Percentiles rank a stretch among this genome's conserved stretches.
Evolutionary conservation across 2,797 vertebrate species (phyloP).

Genomic region (Acanthis flammea): DNA sequence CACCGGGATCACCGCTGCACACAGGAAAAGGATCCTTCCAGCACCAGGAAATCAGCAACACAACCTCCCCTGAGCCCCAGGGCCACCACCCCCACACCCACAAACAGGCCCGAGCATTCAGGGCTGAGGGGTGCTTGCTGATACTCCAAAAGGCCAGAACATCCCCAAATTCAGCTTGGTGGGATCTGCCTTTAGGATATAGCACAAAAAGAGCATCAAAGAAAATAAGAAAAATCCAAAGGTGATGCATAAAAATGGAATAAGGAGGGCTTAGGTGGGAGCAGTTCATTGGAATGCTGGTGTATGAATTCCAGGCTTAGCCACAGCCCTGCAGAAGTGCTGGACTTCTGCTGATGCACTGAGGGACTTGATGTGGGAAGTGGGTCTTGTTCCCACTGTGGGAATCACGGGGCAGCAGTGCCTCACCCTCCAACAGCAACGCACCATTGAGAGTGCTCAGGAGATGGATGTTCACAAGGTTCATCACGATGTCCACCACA

Average conservation of each 20-base stretch:
- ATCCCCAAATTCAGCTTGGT: neutral
- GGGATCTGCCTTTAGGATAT: neutral
- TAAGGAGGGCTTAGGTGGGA: neutral
- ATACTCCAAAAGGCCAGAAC: neutral
- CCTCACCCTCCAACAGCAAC: neutral
- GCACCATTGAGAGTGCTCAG: slow-evolving; percentile 19
- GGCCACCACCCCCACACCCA: neutral
- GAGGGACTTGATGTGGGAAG: rapidly evolving
- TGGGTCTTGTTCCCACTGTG: rapidly evolving
- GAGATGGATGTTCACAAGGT: neutral
- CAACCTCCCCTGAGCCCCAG: neutral
- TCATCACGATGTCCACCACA: neutral
- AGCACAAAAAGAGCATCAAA: neutral
- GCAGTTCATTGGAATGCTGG: rapidly evolving
- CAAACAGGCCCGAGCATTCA: rapidly evolving
- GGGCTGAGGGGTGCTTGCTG: rapidly evolving
- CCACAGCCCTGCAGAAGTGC: neutral
- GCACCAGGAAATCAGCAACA: neutral
- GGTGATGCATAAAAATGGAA: rapidly evolving
- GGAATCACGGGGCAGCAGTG: rapidly evolving
- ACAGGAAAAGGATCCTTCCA: rapidly evolving
- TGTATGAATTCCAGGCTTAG: neutral
- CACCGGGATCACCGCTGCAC: neutral
- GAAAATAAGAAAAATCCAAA: rapidly evolving
- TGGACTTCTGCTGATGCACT: neutral